Percentiles rank a stretch among this genome's conserved stretches.
These are phyloP conservation scores for Hydriomena furcata DNA, from an alignment of 2,888 invertebrate species.

Conservation along the genomic window DNA sequence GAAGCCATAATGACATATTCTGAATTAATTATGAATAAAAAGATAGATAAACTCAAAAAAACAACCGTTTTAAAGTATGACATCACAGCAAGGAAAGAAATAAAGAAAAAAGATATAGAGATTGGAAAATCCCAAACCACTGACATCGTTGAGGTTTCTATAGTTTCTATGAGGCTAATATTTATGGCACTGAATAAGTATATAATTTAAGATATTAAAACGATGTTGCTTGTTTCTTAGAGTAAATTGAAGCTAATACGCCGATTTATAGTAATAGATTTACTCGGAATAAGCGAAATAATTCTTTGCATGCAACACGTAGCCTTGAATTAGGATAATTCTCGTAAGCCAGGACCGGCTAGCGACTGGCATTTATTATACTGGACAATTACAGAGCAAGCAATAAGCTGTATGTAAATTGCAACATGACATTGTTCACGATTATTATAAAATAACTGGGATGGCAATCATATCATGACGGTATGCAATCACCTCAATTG, in stretches of 20 bases:
- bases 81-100: too few species aligned
- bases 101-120: constrained; percentile 16
- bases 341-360: constrained; percentile 49
- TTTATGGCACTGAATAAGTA: too few species aligned
- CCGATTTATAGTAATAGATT: constrained; percentile 31
- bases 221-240: too few species aligned
- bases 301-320: constrained; percentile 47
- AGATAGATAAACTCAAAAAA: too few species aligned
- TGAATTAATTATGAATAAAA: constrained; percentile 8
- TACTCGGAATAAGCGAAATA: constrained; percentile 29
- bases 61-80: constrained; percentile 9
- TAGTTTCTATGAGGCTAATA: too few species aligned
- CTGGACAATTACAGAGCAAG: constrained; percentile 58
- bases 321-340: constrained; percentile 69
- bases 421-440: constrained; percentile 51
- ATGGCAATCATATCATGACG: constrained; percentile 53
- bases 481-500: constrained; percentile 30
- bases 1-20: neutral
- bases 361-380: constrained; percentile 49
- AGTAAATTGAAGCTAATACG: constrained; percentile 17
- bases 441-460: constrained; percentile 55
- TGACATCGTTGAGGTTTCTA: constrained; percentile 5
- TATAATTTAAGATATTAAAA: too few species aligned
- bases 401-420: constrained; percentile 67
- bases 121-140: constrained; percentile 27